Evolutionary conservation across 1,140 invertebrate genomes (phyloP).

Genomic region (Camponotus floridanus): DNA sequence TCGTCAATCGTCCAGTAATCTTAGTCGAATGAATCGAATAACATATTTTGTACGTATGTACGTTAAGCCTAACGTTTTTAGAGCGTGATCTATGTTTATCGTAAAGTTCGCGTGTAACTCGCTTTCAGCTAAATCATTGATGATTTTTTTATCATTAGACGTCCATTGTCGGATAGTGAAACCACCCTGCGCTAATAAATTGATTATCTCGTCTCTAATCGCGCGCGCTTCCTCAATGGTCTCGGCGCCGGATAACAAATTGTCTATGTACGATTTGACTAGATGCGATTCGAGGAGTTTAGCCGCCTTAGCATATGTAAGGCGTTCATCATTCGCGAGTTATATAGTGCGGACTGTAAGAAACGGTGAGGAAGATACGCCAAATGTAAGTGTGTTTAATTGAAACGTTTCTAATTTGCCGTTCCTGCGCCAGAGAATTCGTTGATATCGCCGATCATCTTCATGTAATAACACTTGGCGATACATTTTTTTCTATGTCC

Average conservation of each 20-base stretch:
- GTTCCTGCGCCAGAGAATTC: slow-evolving; percentile 74
- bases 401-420: accelerated
- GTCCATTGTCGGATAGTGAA: background rate
- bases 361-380: background rate
- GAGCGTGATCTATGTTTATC: background rate
- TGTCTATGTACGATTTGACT: slow-evolving; percentile 22
- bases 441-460: slow-evolving; percentile 72
- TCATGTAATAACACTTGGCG: slow-evolving; percentile 72
- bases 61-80: background rate
- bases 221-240: background rate
- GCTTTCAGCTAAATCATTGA: background rate
- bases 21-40: background rate
- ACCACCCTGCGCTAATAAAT: background rate
- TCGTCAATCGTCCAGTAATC: background rate
- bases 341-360: background rate
- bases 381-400: background rate
- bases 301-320: background rate
- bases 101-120: background rate
- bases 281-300: background rate
- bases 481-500: slow-evolving; percentile 80
- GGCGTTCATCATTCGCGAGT: background rate
- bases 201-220: background rate
- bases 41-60: background rate
- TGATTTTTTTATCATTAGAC: background rate
- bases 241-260: background rate